Evolutionary conservation across 2,113 vertebrate genomes (phyloP).

Genomic region (Myotis yumanensis): DNA sequence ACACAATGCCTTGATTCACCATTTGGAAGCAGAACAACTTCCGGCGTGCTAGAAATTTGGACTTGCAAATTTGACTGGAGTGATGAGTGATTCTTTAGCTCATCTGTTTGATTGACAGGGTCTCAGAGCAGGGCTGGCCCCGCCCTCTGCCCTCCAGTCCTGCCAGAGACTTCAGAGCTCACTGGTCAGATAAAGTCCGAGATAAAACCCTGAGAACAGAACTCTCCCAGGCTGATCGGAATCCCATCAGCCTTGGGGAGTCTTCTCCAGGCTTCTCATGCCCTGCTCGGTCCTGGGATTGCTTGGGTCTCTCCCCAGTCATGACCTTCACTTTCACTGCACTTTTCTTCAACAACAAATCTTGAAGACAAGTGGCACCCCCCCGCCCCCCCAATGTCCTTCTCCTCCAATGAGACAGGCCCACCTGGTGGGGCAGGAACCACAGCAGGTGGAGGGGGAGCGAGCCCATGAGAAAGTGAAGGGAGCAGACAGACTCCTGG

Average conservation of each 20-base stretch:
- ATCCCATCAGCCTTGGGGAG: neutral
- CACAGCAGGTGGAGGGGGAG: neutral
- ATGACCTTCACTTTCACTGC: neutral
- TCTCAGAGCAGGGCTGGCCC: neutral
- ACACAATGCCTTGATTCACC: neutral
- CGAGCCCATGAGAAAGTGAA: fast-evolving
- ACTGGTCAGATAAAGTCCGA: slow-evolving; percentile 40
- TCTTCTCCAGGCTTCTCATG: neutral
- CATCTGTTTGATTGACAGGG: neutral
- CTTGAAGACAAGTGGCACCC: neutral
- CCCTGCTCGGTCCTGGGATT: neutral
- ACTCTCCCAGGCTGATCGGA: neutral
- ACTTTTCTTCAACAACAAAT: neutral
- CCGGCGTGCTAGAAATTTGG: neutral
- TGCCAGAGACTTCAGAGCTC: slow-evolving; percentile 11
- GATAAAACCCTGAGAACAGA: slow-evolving; percentile 67
- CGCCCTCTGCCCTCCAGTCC: neutral
- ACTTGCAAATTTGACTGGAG: neutral
- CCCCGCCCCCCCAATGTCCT: neutral
- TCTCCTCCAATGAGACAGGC: neutral
- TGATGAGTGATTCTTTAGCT: neutral
- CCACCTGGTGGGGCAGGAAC: fast-evolving
- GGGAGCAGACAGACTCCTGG: neutral
- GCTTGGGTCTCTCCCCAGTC: neutral
- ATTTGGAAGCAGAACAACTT: neutral